Evolutionary conservation across 2,888 invertebrate genomes (phyloP), one percentile per base, ranked within the genome.

Genomic region (Drosophila formosana): DNA sequence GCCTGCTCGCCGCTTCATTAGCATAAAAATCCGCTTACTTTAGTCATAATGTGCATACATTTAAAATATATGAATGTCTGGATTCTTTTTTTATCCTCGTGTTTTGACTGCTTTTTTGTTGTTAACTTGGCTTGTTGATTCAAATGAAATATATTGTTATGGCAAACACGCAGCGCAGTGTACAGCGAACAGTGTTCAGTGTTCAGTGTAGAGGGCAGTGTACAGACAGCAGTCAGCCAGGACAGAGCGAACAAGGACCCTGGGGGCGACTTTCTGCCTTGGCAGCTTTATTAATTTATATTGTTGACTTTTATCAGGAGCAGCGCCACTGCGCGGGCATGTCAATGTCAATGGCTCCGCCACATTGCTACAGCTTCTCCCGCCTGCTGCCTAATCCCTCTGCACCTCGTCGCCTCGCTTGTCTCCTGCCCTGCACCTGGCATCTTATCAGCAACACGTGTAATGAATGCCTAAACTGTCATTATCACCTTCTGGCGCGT

Each of bases 401-500:
- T 37, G 55, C 32, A 55, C 55, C 57, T 49, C 13, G 7, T 18
- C 57, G 43, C 28, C 55, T 34, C 25, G n/a, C n/a, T 1, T 5
- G n/a, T 11, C 37, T 5, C 13, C 4, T 30, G 3, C 49, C 43
- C n/a, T 45, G 47, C 50, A 74, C 66, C 81, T 78, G 74, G 26
- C 77, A 55, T 58, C 80, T 86, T 86, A 86, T 86, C 86, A 80
- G 89, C 84, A 88, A 86, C 88, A 86, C 86, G 88, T 86, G 86
- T 88, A 86, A 86, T 88, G 88, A 86, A 88, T 86, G 88, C 87
- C 82, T 86, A 88, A 86, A 88, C 84, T 88, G 87, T 82, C 88
- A 86, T 86, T 88, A 86, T 86, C 86, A 84, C 86, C 86, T 84
- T 80, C 75, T 65, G 75, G 77, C 51, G 72, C 74, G 69, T 76